Evolutionary conservation across 53 echinoderm and acorn worm genomes (phyloP), one percentile per base, ranked within the genome.

Genomic region (Zoroaster sp.): DNA sequence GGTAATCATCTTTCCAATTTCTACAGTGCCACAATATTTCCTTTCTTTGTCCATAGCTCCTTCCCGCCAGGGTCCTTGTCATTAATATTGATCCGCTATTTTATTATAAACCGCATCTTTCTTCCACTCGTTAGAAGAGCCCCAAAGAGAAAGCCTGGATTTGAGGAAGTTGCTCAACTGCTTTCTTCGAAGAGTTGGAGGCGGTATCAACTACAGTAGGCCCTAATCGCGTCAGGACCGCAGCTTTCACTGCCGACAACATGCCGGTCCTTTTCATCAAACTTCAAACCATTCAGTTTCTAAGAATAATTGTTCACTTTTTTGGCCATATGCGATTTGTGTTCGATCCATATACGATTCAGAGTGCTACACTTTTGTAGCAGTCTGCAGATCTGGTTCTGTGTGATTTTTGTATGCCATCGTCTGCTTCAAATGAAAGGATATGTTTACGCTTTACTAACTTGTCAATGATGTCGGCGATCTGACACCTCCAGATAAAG

Each of bases 291-390:
- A 5, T 81, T 10, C 3, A 66, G 45, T 66, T 40, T 2, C 1
- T 1, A 21, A 17, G 40, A 42, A 28, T 66, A 35, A 0, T 1
- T 0, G 0, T 31, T 32, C 0, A 81, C 81, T 8, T 43, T 5
- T 15, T 7, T 1, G 31, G 21, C 41, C 2, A 25, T 66, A 0
- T 12, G 42, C 12, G 30, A 66, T 30, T 67, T 81, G 45, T 81
- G 30, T 31, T 81, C 66, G 30, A 81, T 81, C 81, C 81, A 81
- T 28, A 81, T 67, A 43, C 81, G 81, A 66, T 81, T 81, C 66
- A 81, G 66, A 66, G 32, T 21, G 81, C 67, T n/a, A 81, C 81
- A 40, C 31, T 32, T 43, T n/a, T 66, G 45, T 81, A 81, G 42
- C 81, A 66, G 36, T 28, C 37, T 55, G 78, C 37, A 66, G 42